phyloP scores from a whole-genome alignment of 53 echinoderm and acorn worm species.

The Temnopleurus reevesii region DNA sequence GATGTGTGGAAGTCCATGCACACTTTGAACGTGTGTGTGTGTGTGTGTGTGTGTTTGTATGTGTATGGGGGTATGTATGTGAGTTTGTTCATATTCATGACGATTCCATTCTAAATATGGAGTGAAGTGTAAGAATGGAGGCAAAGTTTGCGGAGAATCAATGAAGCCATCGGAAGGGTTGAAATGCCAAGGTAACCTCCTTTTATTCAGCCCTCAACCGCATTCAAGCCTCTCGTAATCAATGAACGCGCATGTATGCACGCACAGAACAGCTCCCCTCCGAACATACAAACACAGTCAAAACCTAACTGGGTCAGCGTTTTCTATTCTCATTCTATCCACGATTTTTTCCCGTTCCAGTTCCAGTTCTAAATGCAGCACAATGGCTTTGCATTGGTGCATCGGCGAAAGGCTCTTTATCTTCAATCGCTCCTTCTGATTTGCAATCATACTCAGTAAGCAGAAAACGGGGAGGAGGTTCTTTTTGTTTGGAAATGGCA shows the following conservation, averaged over 20 bases:
- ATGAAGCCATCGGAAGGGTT: background rate
- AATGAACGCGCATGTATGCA: background rate
- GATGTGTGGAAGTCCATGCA: no score
- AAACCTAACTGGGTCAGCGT: conserved; percentile 19
- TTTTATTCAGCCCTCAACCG: background rate
- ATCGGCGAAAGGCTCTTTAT: background rate
- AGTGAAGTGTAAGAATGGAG: background rate
- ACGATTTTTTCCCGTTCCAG: conserved; percentile 38
- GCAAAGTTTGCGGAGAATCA: conserved; percentile 1
- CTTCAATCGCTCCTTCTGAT: background rate
- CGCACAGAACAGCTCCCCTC: background rate
- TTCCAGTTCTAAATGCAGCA: conserved; percentile 41
- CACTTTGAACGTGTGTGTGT: no score
- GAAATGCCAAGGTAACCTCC: background rate
- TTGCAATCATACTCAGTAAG: background rate
- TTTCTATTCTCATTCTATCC: conserved; percentile 1
- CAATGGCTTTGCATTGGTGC: background rate
- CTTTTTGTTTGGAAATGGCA: background rate
- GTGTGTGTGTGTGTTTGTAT: no score
- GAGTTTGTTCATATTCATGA: background rate
- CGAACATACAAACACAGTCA: background rate
- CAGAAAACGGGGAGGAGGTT: background rate
- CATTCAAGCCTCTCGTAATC: background rate
- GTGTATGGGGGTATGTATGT: no score
- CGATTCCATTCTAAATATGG: background rate